Evolutionary conservation across 2,888 invertebrate species (phyloP).

Genomic region (Apamea monoglypha): DNA sequence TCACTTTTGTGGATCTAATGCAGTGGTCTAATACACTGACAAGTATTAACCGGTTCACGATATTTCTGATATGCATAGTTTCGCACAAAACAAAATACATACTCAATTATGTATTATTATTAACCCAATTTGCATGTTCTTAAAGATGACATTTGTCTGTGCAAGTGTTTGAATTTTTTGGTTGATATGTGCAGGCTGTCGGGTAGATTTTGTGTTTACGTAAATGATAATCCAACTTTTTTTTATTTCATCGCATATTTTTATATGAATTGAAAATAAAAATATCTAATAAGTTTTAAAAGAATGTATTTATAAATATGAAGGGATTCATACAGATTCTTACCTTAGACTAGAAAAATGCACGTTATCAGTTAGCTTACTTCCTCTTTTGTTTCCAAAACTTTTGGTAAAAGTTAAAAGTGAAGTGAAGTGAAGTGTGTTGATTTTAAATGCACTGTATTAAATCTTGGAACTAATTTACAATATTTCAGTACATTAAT

Average conservation of each 20-base stretch:
- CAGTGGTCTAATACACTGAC: not conserved
- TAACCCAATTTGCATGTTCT: not conserved
- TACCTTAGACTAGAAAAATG: constrained; percentile 71
- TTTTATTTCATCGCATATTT: not conserved
- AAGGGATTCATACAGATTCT: constrained; percentile 69
- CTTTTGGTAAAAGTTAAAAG: constrained; percentile 12
- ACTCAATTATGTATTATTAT: not conserved
- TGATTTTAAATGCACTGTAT: constrained; percentile 43
- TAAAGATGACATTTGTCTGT: not conserved
- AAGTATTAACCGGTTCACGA: not conserved
- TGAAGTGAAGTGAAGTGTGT: no score
- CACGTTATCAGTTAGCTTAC: constrained; percentile 37
- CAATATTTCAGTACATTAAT: constrained; percentile 44
- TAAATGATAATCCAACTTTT: not conserved
- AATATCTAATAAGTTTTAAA: constrained; percentile 25
- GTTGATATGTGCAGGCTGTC: not conserved
- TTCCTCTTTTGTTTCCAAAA: constrained; percentile 14
- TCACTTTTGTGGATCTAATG: not conserved
- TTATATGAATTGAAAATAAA: constrained; percentile 27
- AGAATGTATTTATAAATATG: constrained; percentile 67
- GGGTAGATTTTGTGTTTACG: not conserved
- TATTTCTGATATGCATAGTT: not conserved
- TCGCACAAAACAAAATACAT: not conserved
- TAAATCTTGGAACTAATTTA: constrained; percentile 23
- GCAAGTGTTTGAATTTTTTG: not conserved